Conservation (phyloP, 35 echinoderm and acorn worm species). For the Apostichopus japonicus region DNA sequence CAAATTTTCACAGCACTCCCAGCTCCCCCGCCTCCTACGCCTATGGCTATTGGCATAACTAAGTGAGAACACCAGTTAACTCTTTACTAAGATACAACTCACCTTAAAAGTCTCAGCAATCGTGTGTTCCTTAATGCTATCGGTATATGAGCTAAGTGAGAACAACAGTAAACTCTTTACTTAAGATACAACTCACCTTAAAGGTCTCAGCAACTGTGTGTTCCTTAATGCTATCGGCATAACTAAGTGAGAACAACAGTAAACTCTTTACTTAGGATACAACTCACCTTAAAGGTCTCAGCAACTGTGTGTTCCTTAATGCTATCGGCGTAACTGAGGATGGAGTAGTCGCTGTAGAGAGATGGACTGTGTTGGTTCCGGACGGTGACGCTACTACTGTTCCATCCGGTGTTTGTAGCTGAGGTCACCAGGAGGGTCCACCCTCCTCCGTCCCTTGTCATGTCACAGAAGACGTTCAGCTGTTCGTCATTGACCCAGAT, state of each 20-base stretch:
- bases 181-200: conserved; percentile 40
- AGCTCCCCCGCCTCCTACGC: too few species aligned
- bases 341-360: conserved; percentile 74
- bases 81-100: not conserved
- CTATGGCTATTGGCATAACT: too few species aligned
- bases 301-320: conserved; percentile 57
- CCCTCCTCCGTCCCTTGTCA: conserved; percentile 76
- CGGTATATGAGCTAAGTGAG: conserved; percentile 65
- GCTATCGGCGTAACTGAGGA: conserved; percentile 64
- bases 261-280: not conserved
- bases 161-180: conserved; percentile 42
- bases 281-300: conserved; percentile 65
- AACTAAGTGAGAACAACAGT: conserved; percentile 71
- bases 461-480: conserved; percentile 77
- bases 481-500: conserved; percentile 24
- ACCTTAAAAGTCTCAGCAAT: conserved; percentile 66
- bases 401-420: conserved; percentile 64
- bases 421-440: conserved; percentile 83
- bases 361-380: conserved; percentile 61
- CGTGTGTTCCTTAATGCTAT: conserved; percentile 56
- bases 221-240: conserved; percentile 66
- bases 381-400: not conserved
- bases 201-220: conserved; percentile 52
- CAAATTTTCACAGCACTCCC: too few species aligned
- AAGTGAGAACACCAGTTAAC: conserved; percentile 70